Base-by-base conservation (phyloP, 2,888 invertebrate species). In the Antheraea yamamai region DNA sequence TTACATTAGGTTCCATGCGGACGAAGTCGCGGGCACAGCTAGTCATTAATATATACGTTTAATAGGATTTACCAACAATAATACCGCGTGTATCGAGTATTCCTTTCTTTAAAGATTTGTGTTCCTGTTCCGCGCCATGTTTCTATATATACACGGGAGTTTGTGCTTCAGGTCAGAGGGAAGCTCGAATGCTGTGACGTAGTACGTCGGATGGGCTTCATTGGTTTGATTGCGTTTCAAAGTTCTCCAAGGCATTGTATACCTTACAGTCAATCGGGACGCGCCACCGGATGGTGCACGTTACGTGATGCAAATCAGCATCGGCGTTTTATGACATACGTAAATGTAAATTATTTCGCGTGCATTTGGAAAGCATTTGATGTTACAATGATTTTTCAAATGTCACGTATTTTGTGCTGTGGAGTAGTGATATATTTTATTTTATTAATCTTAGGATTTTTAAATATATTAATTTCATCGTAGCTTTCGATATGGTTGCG, bases 91-190 rank as follows among this genome's bases (percentile, higher is more conserved):
- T 39, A 58, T 35, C 26, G 39, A 30, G 83, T 88, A 85, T 89
- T 89, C 83, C 88, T 86, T 88, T 87, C 85, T 87, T 85, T 88
- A 87, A 81, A 85, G 89, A 88, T 86, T 89, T 89, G 88, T 91
- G 92, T 91, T 92, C 91, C 90, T 93, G 91, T 89, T 91, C 85
- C 87, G 88, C 87, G 89, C 85, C 85, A 88, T 85, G 89, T 89
- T 89, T 93, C 94, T 94, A 94, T 92, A 94, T 93, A 93, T 94
- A 94, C 91, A 86, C 92, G 88, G 87, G 87, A 86, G 90, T 92
- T 88, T 88, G 91, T 89, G 91, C 90, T 89, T 89, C 81, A 88
- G 84, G 89, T 87, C 87, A 89, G 90, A 90, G 90, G 92, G 91
- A 93, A 84, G 85, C 84, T 81, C 83, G 83, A 84, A 82, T 81